Conservation (phyloP, 2,888 invertebrate genomes). For the Oscheius myriophilus region DNA sequence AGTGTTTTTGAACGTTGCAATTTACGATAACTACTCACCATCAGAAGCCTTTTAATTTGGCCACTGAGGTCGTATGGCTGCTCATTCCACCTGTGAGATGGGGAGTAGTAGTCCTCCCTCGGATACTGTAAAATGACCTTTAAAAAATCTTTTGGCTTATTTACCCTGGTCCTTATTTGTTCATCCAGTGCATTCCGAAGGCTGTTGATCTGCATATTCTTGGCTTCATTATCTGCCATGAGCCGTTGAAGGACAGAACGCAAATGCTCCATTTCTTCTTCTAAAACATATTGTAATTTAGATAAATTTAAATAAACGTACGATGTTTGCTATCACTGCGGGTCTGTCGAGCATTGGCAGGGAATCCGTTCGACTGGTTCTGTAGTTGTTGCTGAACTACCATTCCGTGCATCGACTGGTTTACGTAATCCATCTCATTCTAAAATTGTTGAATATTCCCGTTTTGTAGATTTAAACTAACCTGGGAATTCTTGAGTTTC, state of each 20-base stretch:
- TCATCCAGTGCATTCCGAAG: conserved; percentile 69
- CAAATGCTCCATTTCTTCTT: conserved; percentile 73
- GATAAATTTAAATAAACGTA: background rate
- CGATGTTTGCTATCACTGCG: conserved; percentile 25
- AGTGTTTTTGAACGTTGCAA: too few relatives aligned
- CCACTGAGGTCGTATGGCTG: conserved; percentile 63
- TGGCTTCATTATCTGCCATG: conserved; percentile 74
- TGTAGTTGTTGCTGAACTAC: conserved; percentile 42
- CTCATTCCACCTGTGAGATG: conserved; percentile 37
- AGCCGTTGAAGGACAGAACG: conserved; percentile 73
- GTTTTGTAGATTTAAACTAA: conserved; percentile 25
- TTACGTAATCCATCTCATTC: conserved; percentile 59
- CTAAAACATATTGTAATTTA: conserved; percentile 62
- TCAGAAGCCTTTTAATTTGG: conserved; percentile 62
- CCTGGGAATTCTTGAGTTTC: conserved; percentile 65
- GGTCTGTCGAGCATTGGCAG: conserved; percentile 36
- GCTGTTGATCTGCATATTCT: conserved; percentile 73
- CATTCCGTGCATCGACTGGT: conserved; percentile 60
- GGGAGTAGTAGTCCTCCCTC: conserved; percentile 43
- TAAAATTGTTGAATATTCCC: conserved; percentile 15
- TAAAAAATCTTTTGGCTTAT: background rate
- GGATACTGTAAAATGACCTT: conserved; percentile 31
- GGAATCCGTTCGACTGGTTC: conserved; percentile 27
- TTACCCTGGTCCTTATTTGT: conserved; percentile 45
- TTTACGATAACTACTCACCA: conserved; percentile 29